Conservation (phyloP, 2,113 vertebrate species). For the Cyanoderma ruficeps region DNA sequence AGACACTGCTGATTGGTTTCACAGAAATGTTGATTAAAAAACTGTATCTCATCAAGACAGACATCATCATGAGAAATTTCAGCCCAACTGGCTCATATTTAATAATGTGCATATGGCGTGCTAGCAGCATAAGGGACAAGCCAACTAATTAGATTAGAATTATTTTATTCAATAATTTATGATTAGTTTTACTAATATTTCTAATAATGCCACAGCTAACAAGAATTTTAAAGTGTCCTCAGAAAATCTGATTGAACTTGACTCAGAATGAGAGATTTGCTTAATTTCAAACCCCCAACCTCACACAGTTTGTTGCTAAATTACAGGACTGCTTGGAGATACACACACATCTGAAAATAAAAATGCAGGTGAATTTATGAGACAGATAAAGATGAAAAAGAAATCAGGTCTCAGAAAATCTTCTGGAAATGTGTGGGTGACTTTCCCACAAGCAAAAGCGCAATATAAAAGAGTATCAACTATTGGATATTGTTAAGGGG, state of each 20-base stretch:
- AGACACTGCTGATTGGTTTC: background rate
- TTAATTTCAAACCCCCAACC: background rate
- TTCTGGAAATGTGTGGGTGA: background rate
- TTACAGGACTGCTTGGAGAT: background rate
- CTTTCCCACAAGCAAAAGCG: background rate
- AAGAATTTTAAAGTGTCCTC: background rate
- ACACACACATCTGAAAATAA: background rate
- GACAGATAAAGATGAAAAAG: background rate
- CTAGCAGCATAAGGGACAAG: constrained; percentile 37
- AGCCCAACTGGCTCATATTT: constrained; percentile 52
- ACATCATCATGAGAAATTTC: constrained; percentile 48
- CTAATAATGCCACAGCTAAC: background rate
- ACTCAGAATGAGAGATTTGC: background rate
- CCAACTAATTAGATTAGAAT: constrained; percentile 48
- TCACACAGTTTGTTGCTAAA: background rate
- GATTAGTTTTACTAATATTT: constrained; percentile 8
- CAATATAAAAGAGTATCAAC: background rate
- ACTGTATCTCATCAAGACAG: constrained; percentile 3
- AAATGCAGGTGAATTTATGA: background rate
- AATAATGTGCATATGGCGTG: constrained; percentile 43
- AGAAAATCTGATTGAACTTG: background rate
- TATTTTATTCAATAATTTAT: constrained; percentile 32
- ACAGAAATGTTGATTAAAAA: constrained; percentile 46
- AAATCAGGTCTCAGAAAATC: background rate
- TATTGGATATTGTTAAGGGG: background rate